Conservation (phyloP, 2,888 invertebrate species). For the Marasmarcha lunaedactyla region DNA sequence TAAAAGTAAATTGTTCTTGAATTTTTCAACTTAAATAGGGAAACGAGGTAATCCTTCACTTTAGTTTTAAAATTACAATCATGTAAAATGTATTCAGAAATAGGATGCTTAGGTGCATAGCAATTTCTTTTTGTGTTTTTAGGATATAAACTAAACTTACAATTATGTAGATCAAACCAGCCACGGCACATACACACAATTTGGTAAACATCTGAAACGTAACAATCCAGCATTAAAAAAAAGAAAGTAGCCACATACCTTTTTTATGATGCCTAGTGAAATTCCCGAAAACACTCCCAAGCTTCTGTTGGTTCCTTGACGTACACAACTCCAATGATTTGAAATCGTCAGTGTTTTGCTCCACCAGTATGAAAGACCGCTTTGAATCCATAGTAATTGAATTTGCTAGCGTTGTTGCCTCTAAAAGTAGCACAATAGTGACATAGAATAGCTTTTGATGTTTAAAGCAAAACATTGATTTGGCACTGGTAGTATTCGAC, state of each 20-base stretch:
- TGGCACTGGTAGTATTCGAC: slow-evolving; percentile 14
- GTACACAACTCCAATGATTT: slow-evolving; percentile 55
- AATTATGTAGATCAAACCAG: too few relatives aligned
- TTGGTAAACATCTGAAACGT: too few relatives aligned
- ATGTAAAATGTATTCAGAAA: too few relatives aligned
- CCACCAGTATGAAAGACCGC: slow-evolving; percentile 49
- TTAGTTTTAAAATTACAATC: too few relatives aligned
- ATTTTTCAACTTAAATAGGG: too few relatives aligned
- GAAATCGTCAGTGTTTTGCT: slow-evolving; percentile 51
- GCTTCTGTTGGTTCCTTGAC: slow-evolving; percentile 50
- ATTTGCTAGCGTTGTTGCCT: slow-evolving; percentile 52
- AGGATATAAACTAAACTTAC: too few relatives aligned
- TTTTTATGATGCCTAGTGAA: slow-evolving; percentile 62
- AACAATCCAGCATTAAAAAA: too few relatives aligned
- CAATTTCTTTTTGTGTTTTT: too few relatives aligned
- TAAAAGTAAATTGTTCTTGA: too few relatives aligned
- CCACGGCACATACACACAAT: too few relatives aligned
- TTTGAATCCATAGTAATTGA: slow-evolving; percentile 58
- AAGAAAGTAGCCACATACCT: slow-evolving; percentile 41
- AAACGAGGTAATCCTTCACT: too few relatives aligned
- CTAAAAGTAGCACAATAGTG: slow-evolving; percentile 51
- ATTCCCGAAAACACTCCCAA: slow-evolving; percentile 60
- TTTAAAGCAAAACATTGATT: slow-evolving; percentile 64
- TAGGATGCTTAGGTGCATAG: too few relatives aligned
- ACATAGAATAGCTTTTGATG: slow-evolving; percentile 61